Conservation (phyloP, 2,888 invertebrate species). For the Digitonthophagus gazella region DNA sequence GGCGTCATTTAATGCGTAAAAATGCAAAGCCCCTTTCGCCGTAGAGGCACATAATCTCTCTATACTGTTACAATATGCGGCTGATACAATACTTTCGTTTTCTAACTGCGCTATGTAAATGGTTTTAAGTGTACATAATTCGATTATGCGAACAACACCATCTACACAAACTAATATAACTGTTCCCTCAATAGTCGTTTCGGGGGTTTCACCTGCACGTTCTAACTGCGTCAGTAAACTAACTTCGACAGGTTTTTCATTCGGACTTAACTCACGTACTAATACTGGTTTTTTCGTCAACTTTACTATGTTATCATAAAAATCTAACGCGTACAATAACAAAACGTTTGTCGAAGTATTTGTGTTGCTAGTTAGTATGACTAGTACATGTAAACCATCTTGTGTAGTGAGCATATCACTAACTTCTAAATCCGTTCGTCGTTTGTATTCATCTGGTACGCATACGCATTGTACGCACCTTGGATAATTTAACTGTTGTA, state of each 20-base stretch:
- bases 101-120: slow-evolving; percentile 68
- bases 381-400: slow-evolving; percentile 67
- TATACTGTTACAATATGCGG: slow-evolving; percentile 83
- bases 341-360: slow-evolving; percentile 50
- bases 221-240: slow-evolving; percentile 63
- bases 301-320: slow-evolving; percentile 53
- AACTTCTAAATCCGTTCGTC: slow-evolving; percentile 56
- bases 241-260: slow-evolving; percentile 69
- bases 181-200: slow-evolving; percentile 54
- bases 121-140: slow-evolving; percentile 67
- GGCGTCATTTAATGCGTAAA: slow-evolving; percentile 72
- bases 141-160: slow-evolving; percentile 71
- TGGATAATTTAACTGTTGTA: slow-evolving; percentile 48
- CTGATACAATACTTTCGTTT: slow-evolving; percentile 73
- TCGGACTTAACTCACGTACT: slow-evolving; percentile 60
- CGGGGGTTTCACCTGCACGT: slow-evolving; percentile 30
- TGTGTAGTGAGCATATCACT: slow-evolving; percentile 67
- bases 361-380: slow-evolving; percentile 52
- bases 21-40: slow-evolving; percentile 75
- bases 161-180: slow-evolving; percentile 73
- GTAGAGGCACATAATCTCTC: slow-evolving; percentile 85
- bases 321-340: slow-evolving; percentile 58
- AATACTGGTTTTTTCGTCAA: slow-evolving; percentile 61
- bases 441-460: slow-evolving; percentile 55
- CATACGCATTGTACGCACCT: slow-evolving; percentile 60